Percentiles rank a stretch among this genome's conserved stretches.
These are phyloP conservation scores for Caenorhabditis sp. DNA, from an alignment of 2,888 invertebrate species.

Conservation along the genomic window DNA sequence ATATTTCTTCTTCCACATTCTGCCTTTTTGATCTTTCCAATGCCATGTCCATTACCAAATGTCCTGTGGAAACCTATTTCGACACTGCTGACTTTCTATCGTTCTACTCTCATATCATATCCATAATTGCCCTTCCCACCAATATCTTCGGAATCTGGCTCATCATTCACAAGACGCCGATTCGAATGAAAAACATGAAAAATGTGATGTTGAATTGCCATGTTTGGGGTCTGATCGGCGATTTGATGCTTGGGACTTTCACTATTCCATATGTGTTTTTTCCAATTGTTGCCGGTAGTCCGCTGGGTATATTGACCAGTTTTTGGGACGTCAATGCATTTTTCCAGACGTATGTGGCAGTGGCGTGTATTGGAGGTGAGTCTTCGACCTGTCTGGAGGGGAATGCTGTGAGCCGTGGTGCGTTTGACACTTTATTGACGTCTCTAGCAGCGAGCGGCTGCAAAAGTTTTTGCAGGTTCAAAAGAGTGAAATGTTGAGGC, in stretches of 20 bases:
- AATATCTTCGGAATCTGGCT: conserved; percentile 48
- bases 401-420: too few species aligned
- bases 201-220: conserved; percentile 49
- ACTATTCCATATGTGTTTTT: conserved; percentile 56
- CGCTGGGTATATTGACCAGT: conserved; percentile 40
- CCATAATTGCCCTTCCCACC: conserved; percentile 40
- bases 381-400: too few species aligned
- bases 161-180: conserved; percentile 44
- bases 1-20: neutral
- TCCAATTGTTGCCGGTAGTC: conserved; percentile 43
- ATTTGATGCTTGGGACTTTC: conserved; percentile 52
- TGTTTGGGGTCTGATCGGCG: conserved; percentile 42
- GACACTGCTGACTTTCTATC: conserved; percentile 39
- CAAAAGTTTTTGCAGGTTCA: too few species aligned
- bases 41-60: conserved; percentile 2
- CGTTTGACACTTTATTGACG: too few species aligned
- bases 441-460: too few species aligned
- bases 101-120: conserved; percentile 38
- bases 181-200: conserved; percentile 59
- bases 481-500: too few species aligned
- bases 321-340: conserved; percentile 47
- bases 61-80: conserved; percentile 13
- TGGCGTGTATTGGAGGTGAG: conserved; percentile 50
- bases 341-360: conserved; percentile 51
- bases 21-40: conserved; percentile 6